phyloP scores from a whole-genome alignment of 2,797 vertebrate genomes.

The Coregonus sp. region DNA sequence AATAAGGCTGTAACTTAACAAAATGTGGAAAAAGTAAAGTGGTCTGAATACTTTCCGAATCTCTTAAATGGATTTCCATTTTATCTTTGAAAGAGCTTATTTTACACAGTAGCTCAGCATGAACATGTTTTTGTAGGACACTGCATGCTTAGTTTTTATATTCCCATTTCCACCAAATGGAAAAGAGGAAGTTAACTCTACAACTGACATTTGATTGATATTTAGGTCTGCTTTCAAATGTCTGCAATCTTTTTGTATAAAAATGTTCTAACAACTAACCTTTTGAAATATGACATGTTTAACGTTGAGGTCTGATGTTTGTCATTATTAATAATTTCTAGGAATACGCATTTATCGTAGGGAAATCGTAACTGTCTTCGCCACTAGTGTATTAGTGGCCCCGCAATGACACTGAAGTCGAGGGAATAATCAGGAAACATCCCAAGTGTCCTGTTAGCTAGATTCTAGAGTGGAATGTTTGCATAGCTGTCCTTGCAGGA shows the following conservation, averaged over 20 bases:
- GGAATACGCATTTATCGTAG: neutral
- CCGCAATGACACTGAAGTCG: neutral
- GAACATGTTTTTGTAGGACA: neutral
- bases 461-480: slow-evolving; percentile 4
- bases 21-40: no score
- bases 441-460: neutral
- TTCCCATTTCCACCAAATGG: neutral
- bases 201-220: neutral
- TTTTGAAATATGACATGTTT: neutral
- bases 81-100: neutral
- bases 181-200: neutral
- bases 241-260: neutral
- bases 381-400: neutral
- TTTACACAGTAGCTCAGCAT: neutral
- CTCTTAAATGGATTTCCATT: neutral
- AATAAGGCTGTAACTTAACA: no score
- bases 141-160: neutral
- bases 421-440: neutral
- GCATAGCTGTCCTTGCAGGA: slow-evolving; percentile 1
- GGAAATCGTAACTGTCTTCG: no score
- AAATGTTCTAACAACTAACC: no score
- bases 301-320: neutral
- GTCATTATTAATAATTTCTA: neutral
- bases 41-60: no score
- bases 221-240: neutral